Base-by-base conservation (phyloP, 2,113 vertebrate species). In the Echinops telfairi region DNA sequence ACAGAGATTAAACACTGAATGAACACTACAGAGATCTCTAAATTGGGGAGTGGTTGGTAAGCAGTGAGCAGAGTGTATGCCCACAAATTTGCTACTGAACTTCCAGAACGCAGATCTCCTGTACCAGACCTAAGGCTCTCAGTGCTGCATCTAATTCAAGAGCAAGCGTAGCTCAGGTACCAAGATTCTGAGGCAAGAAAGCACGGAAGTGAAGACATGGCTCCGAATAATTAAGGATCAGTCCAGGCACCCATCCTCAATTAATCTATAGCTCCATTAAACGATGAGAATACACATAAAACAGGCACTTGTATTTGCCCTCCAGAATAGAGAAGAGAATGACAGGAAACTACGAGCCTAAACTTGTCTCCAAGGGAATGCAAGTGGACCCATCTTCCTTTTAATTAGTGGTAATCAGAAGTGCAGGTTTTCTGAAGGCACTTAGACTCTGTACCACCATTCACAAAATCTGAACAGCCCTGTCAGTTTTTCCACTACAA, bases 401-500 rank as follows among this genome's bases (percentile, higher is more conserved):
- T 98, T 98, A 98, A 98, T 98, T 98, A 98, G 97, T 82, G 97
- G 93, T 94, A 97, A 98, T 97, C 97, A 98, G 97, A 97, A 97
- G 93, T 19, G 71, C 96, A 95, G 92, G 95, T 91, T 94, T 97
- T 89, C 96, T 97, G 96, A 97, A 97, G 96, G 91, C 94, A 95
- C 90, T 97, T 96, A 95, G 96, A 97, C 97, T 97, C 96, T 92
- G 90, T 53, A 53, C 47, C 97, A 97, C 95, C 92, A 88, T 94
- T 97, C 93, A 91, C 88, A 87, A 47, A 89, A 97, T 97, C 93
- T 96, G 96, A 97, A 97, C 96, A 98, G 94, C 64, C 97, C 86
- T 97, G 96, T 98, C 98, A 97, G 82, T 98, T 97, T 98, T 98
- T 97, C 97, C 98, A 97, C 97, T 98, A 98, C 97, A 98, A 98